Percentiles rank a stretch among this genome's conserved stretches.
These are phyloP conservation scores for Wasmannia auropunctata DNA, from an alignment of 1,140 invertebrate genomes.

Conservation along the genomic window DNA sequence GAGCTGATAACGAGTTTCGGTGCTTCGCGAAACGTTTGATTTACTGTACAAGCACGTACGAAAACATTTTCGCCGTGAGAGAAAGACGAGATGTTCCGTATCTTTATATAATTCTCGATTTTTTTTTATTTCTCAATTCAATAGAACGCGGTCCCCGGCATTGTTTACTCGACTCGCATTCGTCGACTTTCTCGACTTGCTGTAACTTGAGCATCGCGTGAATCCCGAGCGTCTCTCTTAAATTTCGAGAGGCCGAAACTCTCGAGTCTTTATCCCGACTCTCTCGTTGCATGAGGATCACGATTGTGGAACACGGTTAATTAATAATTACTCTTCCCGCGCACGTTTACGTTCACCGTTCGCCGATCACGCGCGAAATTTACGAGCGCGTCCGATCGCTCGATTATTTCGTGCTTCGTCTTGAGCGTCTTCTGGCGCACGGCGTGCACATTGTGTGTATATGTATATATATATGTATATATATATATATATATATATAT, in stretches of 20 bases:
- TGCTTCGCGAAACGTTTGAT: conserved; percentile 1
- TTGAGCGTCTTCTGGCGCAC: conserved; percentile 43
- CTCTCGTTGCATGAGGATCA: neutral
- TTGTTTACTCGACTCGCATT: neutral
- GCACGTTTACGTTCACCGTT: neutral
- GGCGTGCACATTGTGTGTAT: conserved; percentile 37
- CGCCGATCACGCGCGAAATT: conserved; percentile 46
- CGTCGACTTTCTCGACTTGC: neutral
- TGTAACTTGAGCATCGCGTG: no score
- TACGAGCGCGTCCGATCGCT: conserved; percentile 41
- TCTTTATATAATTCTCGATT: neutral
- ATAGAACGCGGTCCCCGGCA: no score
- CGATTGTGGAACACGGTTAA: conserved; percentile 18
- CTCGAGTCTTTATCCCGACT: neutral
- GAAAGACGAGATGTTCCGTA: neutral
- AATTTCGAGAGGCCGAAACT: neutral
- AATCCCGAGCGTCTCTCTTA: neutral
- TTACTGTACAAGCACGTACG: conserved; percentile 4
- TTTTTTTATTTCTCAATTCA: neutral
- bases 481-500: no score
- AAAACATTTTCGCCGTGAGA: neutral
- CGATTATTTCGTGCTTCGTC: conserved; percentile 47
- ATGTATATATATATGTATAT: no score
- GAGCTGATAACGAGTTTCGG: conserved; percentile 38
- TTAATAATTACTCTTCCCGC: conserved; percentile 25